phyloP scores from a whole-genome alignment of 2,113 vertebrate genomes.

The Vireo altiloquus region DNA sequence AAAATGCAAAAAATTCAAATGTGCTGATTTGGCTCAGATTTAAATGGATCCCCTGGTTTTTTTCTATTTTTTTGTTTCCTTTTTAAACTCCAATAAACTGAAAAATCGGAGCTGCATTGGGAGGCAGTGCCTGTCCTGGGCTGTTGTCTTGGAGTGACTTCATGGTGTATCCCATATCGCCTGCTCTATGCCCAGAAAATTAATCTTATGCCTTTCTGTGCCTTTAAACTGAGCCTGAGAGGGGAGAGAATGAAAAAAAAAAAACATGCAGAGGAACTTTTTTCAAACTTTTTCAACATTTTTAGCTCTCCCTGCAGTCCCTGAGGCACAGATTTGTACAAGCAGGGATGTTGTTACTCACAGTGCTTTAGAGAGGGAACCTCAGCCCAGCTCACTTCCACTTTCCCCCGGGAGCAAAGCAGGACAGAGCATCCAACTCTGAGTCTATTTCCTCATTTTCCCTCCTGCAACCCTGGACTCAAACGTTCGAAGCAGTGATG shows the following conservation, averaged over 20 bases:
- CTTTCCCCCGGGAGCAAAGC: neutral
- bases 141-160: too few species aligned
- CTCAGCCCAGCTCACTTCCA: accelerated
- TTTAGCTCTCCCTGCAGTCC: neutral
- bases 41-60: neutral
- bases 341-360: accelerated
- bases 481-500: neutral
- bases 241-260: too few species aligned
- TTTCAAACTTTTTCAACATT: too few species aligned
- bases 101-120: neutral
- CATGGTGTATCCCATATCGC: too few species aligned
- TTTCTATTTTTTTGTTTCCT: neutral
- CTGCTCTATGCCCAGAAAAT: too few species aligned
- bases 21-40: neutral
- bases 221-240: too few species aligned
- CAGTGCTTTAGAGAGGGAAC: neutral
- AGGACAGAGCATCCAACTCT: neutral
- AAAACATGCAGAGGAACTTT: too few species aligned
- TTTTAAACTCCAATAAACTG: neutral
- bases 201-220: too few species aligned
- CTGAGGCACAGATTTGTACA: neutral
- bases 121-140: neutral
- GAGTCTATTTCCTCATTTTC: neutral
- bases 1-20: neutral
- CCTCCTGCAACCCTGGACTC: neutral